phyloP scores from a whole-genome alignment of 2,113 vertebrate genomes.

The Vanacampus margaritifer region DNA sequence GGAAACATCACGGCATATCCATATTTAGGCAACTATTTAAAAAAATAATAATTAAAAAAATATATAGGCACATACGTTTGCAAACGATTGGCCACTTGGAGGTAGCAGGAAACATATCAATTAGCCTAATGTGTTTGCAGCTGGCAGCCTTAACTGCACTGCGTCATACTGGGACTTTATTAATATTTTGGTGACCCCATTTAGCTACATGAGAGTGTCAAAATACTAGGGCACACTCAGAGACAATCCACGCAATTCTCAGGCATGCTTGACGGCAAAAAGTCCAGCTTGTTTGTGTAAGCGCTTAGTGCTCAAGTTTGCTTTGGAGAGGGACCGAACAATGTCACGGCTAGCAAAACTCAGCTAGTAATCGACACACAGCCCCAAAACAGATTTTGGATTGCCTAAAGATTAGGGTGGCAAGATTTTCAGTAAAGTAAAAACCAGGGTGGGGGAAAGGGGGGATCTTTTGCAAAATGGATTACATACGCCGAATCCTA shows the following conservation, averaged over 20 bases:
- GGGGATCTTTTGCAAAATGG: too few species aligned
- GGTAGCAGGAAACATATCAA: not conserved
- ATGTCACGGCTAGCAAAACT: too few species aligned
- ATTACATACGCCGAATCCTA: too few species aligned
- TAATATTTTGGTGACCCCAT: not conserved
- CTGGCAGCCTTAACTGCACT: too few species aligned
- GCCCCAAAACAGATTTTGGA: too few species aligned
- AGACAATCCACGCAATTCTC: not conserved
- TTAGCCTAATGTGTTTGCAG: not conserved
- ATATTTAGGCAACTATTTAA: not conserved
- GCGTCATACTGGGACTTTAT: not conserved
- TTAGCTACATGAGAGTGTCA: not conserved
- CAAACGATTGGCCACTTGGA: not conserved
- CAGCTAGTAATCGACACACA: too few species aligned
- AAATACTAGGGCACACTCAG: not conserved
- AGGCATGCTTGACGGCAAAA: not conserved
- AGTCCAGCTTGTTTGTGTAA: not conserved
- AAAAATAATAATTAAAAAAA: not conserved
- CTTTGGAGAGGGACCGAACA: too few species aligned
- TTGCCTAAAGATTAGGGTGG: too few species aligned
- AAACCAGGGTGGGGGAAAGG: too few species aligned
- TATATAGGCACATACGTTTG: not conserved
- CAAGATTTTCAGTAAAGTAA: too few species aligned
- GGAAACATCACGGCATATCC: not conserved
- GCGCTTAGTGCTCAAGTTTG: too few species aligned